phyloP scores from a whole-genome alignment of 2,113 vertebrate genomes.

The Tupaia tana region DNA sequence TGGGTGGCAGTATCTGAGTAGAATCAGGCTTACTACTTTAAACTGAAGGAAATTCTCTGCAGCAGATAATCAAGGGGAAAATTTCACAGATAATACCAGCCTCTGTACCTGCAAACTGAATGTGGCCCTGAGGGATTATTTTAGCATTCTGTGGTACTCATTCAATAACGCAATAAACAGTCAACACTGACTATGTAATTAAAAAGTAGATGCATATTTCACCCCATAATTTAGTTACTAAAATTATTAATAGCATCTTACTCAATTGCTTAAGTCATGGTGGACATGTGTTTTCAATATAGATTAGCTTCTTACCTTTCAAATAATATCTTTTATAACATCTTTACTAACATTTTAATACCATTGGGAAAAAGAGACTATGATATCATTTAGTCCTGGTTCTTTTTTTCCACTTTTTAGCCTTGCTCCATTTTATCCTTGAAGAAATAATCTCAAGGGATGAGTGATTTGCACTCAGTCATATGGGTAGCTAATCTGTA shows the following conservation, averaged over 20 bases:
- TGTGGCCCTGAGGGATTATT: constrained; percentile 15
- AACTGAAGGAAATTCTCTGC: background rate
- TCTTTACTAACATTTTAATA: constrained; percentile 29
- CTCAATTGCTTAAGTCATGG: constrained; percentile 14
- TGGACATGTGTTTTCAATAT: constrained; percentile 39
- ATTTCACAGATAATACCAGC: background rate
- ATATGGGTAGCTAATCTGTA: background rate
- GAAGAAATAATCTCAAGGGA: background rate
- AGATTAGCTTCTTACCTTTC: background rate
- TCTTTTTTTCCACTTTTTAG: background rate
- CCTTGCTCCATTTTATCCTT: background rate
- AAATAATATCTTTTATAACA: background rate
- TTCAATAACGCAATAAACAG: constrained; percentile 47
- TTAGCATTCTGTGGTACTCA: background rate
- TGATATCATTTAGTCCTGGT: background rate
- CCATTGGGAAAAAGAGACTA: background rate
- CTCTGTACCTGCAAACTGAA: constrained; percentile 6
- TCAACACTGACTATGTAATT: constrained; percentile 30
- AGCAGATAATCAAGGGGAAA: background rate
- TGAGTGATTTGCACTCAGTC: background rate
- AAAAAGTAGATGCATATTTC: constrained; percentile 50
- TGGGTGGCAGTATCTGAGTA: background rate
- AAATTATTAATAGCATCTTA: background rate
- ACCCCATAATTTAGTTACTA: constrained; percentile 26
- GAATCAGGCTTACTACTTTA: background rate